Conservation (phyloP, 2,888 invertebrate species). For the Chromoteleia sp. region DNA sequence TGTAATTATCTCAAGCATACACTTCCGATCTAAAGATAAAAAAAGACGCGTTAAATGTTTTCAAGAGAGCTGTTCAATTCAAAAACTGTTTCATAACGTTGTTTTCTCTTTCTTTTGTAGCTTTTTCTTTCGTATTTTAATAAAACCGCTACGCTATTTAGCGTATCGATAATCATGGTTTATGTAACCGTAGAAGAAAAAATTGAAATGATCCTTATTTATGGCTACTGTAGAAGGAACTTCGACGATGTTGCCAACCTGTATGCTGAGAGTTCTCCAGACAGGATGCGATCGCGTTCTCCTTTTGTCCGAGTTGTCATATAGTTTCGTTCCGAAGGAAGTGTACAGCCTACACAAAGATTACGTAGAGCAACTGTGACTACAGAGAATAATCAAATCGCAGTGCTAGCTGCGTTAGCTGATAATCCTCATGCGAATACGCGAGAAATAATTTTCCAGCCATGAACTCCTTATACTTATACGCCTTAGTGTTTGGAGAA, state of each 20-base stretch:
- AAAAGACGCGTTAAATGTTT: no score
- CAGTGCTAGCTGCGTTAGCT: neutral
- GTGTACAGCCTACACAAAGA: neutral
- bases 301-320: neutral
- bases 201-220: slow-evolving; percentile 1
- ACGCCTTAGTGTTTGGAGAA: slow-evolving; percentile 9
- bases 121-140: no score
- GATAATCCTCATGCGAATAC: neutral
- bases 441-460: neutral
- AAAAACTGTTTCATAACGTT: no score
- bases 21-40: no score
- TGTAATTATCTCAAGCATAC: neutral
- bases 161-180: no score
- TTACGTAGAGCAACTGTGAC: neutral
- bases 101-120: no score
- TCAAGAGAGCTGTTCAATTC: no score
- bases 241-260: neutral
- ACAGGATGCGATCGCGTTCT: neutral
- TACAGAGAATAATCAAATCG: neutral
- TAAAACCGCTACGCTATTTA: no score
- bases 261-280: slow-evolving; percentile 3
- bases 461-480: neutral
- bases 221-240: slow-evolving; percentile 4
- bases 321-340: neutral
- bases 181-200: neutral